Evolutionary conservation across 2,888 invertebrate genomes (phyloP).

Genomic region (Heterodera filipjevi): DNA sequence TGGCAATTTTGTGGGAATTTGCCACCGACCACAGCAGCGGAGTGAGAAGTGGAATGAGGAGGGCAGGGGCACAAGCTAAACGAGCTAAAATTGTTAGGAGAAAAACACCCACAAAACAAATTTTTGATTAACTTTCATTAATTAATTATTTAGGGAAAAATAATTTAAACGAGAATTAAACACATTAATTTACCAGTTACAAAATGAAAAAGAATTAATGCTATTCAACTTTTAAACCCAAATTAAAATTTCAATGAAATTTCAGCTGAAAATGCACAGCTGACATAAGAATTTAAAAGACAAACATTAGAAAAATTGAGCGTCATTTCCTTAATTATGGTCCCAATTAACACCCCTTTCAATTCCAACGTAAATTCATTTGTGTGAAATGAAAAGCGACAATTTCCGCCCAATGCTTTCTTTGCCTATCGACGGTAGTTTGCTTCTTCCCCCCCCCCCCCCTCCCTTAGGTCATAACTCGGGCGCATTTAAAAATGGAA

Average conservation of each 20-base stretch:
- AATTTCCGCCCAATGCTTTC: not conserved
- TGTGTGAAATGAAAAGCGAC: not conserved
- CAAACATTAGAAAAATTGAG: not conserved
- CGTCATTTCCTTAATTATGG: not conserved
- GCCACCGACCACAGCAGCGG: not conserved
- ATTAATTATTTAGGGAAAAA: no score
- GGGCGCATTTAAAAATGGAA: constrained; percentile 3
- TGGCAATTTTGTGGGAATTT: not conserved
- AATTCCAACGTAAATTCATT: not conserved
- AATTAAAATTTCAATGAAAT: not conserved
- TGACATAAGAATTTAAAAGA: not conserved
- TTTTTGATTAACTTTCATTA: not conserved
- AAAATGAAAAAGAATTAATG: not conserved
- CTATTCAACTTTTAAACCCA: no score
- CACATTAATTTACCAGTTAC: not conserved
- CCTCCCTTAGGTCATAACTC: not conserved
- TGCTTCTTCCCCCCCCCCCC: not conserved
- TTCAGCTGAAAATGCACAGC: not conserved
- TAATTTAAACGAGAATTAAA: not conserved
- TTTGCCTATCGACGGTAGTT: not conserved
- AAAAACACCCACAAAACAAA: not conserved
- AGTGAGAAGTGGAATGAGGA: not conserved
- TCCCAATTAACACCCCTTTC: not conserved
- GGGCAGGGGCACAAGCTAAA: constrained; percentile 1
- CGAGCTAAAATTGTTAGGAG: not conserved